Base-by-base conservation (phyloP, 2,797 vertebrate genomes). In the Acrocephalus scirpaceus region DNA sequence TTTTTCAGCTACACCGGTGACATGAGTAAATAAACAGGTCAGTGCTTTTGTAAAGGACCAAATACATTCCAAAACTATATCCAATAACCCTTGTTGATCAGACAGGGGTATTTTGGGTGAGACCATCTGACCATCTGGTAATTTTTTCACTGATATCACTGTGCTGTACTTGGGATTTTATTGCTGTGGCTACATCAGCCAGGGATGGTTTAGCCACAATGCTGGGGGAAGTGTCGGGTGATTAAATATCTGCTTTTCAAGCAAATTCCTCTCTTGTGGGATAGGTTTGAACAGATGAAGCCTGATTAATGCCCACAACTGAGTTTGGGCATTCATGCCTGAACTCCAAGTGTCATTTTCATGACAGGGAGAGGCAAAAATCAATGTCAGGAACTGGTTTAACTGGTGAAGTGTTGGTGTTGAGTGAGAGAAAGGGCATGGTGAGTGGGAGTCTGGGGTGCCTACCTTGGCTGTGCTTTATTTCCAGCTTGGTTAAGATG, bases 141-240 rank as follows among this genome's bases (percentile, higher is more conserved):
- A 34, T 83, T 74, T 78, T 91, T 62, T 22, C 22, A 20, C 23
- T 62, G 30, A 10, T 66, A 58, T 7, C 4, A 1, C 51, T 58
- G 34, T 61, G 34, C 11, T 80, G 13, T 53, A n/a, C 5, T 65
- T 6, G 9, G 62, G 9, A n/a, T 91, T 81, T 81, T 50, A n/a
- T 56, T 89, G 44, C 17, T 2, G 4, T 21, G n/a, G 29, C 38
- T 56, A 2, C 45, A 44, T 91, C 65, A 74, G 34, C 53, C 34
- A 32, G 44, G n/a, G 44, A 19, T 54, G 7, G 16, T 27, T 44
- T 2, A 3, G 56, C 19, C 21, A 11, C 19, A 13, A 2, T 19
- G 69, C 50, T 16, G 22, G 10, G 56, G 60, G 15, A 88, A 57
- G 32, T 0, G 1, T 15, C 0, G 1, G 12, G 32, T 61, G 57